These are phyloP conservation scores for Lamellibrachia columna DNA, from an alignment of 2,888 invertebrate genomes.

Conservation along the genomic window DNA sequence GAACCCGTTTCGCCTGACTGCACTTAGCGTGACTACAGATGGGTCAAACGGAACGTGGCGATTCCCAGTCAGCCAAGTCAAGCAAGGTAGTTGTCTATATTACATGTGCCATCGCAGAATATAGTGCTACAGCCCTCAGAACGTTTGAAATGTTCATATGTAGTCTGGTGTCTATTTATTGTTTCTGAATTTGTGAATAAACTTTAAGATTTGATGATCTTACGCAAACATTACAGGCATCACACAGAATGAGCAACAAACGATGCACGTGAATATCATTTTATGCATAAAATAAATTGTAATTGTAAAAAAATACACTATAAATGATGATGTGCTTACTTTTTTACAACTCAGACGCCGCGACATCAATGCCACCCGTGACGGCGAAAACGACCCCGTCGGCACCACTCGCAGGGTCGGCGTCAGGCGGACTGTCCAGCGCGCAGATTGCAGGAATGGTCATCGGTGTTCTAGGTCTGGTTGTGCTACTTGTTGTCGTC, in stretches of 20 bases:
- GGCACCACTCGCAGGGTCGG: background rate
- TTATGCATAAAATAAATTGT: background rate
- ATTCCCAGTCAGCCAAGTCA: slow-evolving; percentile 11
- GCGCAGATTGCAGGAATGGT: slow-evolving; percentile 28
- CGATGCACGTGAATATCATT: too few species aligned
- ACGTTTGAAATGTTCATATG: too few species aligned
- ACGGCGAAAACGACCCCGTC: background rate
- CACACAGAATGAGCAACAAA: too few species aligned
- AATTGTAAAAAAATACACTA: background rate
- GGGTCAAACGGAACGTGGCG: slow-evolving; percentile 27
- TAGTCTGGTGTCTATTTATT: too few species aligned
- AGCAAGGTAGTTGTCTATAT: background rate
- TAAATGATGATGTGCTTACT: background rate
- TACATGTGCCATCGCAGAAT: too few species aligned
- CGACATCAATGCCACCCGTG: background rate
- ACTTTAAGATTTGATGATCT: too few species aligned
- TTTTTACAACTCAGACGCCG: background rate
- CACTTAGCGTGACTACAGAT: slow-evolving; percentile 25
- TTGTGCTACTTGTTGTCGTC: slow-evolving; percentile 18
- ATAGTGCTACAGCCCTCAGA: too few species aligned
- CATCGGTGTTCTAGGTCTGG: slow-evolving; percentile 23
- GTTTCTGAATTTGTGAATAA: too few species aligned
- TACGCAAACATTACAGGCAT: too few species aligned
- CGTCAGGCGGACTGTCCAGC: slow-evolving; percentile 17
- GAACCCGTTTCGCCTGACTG: slow-evolving; percentile 18